phyloP scores from a whole-genome alignment of 2,888 invertebrate species.

The Yponomeuta sedellus region DNA sequence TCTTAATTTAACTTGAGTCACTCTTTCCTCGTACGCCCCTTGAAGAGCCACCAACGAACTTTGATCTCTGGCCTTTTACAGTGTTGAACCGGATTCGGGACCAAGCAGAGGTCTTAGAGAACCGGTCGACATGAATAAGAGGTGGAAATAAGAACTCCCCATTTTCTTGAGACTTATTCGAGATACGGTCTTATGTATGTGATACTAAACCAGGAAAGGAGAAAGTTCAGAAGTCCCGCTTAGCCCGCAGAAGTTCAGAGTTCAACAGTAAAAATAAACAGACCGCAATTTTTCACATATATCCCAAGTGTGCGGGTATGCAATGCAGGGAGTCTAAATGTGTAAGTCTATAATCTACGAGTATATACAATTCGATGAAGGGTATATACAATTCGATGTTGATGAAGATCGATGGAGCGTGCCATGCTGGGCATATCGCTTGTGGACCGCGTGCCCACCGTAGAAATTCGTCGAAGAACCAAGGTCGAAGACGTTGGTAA shows the following conservation, averaged over 20 bases:
- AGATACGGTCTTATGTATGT: conserved; percentile 54
- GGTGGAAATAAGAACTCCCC: conserved; percentile 56
- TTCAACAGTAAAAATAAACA: too few species aligned
- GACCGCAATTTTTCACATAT: too few species aligned
- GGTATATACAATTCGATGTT: too few species aligned
- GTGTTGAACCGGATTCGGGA: not conserved
- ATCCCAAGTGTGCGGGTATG: too few species aligned
- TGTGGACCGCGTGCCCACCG: too few species aligned
- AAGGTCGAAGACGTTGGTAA: too few species aligned
- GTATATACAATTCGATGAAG: too few species aligned
- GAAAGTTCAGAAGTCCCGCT: not conserved
- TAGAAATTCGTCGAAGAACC: too few species aligned
- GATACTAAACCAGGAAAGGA: conserved; percentile 32
- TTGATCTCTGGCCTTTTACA: conserved; percentile 27
- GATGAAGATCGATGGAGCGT: too few species aligned
- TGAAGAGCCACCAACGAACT: conserved; percentile 36
- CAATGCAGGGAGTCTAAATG: too few species aligned
- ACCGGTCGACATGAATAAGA: conserved; percentile 53
- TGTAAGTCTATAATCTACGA: too few species aligned
- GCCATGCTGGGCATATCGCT: too few species aligned
- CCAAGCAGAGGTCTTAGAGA: conserved; percentile 34
- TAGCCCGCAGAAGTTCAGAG: not conserved
- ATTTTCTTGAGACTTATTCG: conserved; percentile 52
- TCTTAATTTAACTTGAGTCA: conserved; percentile 77
- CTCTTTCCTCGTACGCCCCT: conserved; percentile 64